phyloP scores from a whole-genome alignment of 2,888 invertebrate genomes.

The Ellobium chinense region DNA sequence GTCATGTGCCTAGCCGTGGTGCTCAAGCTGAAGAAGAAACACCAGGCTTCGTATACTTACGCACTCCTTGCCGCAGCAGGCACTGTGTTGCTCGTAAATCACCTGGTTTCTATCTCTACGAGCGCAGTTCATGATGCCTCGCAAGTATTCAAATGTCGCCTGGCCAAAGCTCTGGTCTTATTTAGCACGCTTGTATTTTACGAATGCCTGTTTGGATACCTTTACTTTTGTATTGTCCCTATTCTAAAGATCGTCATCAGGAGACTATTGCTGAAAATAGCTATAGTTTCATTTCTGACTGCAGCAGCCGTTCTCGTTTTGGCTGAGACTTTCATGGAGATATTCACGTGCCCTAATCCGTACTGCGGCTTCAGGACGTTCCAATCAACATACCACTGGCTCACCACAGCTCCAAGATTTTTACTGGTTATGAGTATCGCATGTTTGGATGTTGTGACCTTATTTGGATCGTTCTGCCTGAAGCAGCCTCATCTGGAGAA shows the following conservation, averaged over 20 bases:
- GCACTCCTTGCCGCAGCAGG: neutral
- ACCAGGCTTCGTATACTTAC: neutral
- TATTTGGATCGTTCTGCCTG: constrained; percentile 24
- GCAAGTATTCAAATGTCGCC: constrained; percentile 5
- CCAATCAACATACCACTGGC: constrained; percentile 25
- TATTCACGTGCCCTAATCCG: neutral
- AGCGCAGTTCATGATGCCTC: constrained; percentile 19
- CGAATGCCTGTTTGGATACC: constrained; percentile 25
- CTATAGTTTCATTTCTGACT: neutral
- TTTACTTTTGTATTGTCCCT: constrained; percentile 2
- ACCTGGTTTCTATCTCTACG: neutral
- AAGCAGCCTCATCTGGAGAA: constrained; percentile 5
- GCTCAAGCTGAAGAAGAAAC: neutral
- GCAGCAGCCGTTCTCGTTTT: neutral
- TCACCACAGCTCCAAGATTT: constrained; percentile 22
- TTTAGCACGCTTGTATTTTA: constrained; percentile 17
- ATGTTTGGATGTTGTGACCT: neutral
- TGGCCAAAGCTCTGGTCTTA: constrained; percentile 10
- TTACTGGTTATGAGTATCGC: constrained; percentile 2
- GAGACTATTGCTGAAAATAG: neutral
- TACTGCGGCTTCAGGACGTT: constrained; percentile 31
- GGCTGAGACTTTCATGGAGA: constrained; percentile 4
- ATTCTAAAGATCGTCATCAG: neutral
- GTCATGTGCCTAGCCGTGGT: neutral
- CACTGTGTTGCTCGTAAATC: neutral